Base-by-base conservation (phyloP, 2,113 vertebrate genomes). In the western clawed frog (Xenopus tropicalis) region DNA sequence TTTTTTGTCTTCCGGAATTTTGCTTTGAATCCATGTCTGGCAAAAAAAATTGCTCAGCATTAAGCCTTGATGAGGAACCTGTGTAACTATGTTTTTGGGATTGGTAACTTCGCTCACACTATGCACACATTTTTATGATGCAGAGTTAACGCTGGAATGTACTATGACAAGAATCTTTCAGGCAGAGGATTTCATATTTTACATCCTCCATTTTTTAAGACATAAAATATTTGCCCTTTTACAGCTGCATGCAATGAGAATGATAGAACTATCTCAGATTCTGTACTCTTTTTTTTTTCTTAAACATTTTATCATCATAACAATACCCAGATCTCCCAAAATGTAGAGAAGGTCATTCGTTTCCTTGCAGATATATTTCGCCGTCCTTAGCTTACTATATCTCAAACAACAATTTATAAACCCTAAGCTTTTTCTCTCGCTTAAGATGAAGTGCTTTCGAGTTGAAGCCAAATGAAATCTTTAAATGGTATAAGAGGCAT, bases 401-500 rank as follows among this genome's bases (percentile, higher is more conserved):
- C 84, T 83, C 82, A 72, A 77, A 82, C 83, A 82, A 77, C 79
- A 24, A 82, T 85, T 84, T 84, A 82, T 84, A 88, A 85, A 85
- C 69, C 77, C 78, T 71, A 76, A 84, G 84, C 82, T 70, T 23
- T 80, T 77, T 67, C 80, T 77, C 81, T 78, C 61, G 21, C 77
- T 70, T 68, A 81, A 81, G 80, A 80, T 84, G 85, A 88, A 82
- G 83, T 70, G 72, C 81, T 78, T 82, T 80, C 46, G 82, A 81
- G 78, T 79, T 69, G 78, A 70, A 80, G 86, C 86, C 86, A 86
- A 83, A 81, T 77, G 79, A 80, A 83, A 84, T 82, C 85, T 89
- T 81, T 84, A 87, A 87, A 87, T 83, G 90, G 89, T 82, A 80
- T 83, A 82, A 86, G 83, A 85, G 82, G 85, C 86, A 80, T 88